Base-by-base conservation (phyloP, 2,888 invertebrate genomes). In the Torymus auratus region DNA sequence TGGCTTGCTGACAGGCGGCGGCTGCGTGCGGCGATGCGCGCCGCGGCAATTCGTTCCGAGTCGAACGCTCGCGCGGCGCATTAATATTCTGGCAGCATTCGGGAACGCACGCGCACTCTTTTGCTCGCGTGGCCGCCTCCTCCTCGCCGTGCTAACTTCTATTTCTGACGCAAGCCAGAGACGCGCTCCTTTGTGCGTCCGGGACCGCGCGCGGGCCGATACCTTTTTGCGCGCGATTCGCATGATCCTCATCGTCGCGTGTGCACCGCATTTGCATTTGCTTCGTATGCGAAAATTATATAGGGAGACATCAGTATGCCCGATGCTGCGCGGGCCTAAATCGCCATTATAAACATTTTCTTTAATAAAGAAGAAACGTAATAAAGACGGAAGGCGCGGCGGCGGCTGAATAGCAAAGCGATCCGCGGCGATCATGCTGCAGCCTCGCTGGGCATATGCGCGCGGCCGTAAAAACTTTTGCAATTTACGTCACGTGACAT, bases 81-180 rank as follows among this genome's bases (percentile, higher is more conserved):
- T 88, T 88, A 87, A 88, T 87, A 88, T 88, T 88, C 88, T 83
- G 85, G 85, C 85, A 82, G 83, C 87, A 85, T 87, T 85, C 84
- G 85, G 85, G 72, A 84, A 83, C 79, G 77, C 73, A 67, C 69
- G 14, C 71, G 72, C 71, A 73, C 83, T 62, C 83, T 83, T 84
- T 84, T 77, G 65, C 72, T 67, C 78, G 74, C 75, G 76, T 77
- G 64, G 74, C 50, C 78, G 62, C 14, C 62, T 61, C 68, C 15
- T 23, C 14, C 11, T 71, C 73, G 56, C 72, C 67, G 41, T 7
- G 41, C 71, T 65, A 62, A 76, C 67, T 17, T 65, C 71, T 81
- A 67, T 82, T 72, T 81, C 77, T 55, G 80, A 70, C 70, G 60
- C 74, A 64, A 70, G 60, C 61, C 17, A 23, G 68, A 56, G 73